Base-by-base conservation (phyloP, 2,797 vertebrate species). In the Sebastes nivosus region DNA sequence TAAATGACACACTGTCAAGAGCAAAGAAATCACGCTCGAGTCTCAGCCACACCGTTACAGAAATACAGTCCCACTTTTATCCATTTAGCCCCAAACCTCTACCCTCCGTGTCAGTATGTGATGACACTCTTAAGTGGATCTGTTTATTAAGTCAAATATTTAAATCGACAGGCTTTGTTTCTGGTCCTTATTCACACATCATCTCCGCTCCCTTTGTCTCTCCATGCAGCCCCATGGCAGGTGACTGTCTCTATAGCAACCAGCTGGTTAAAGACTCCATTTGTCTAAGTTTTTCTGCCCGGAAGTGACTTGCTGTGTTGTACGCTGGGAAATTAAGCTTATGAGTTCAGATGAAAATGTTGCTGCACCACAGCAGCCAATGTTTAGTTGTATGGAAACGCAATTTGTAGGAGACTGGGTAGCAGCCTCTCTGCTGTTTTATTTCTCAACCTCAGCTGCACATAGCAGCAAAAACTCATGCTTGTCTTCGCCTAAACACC, bases 181-280 rank as follows among this genome's bases (percentile, higher is more conserved):
- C 64, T 25, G 25, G 4, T 71, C 36, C 9, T 36, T 22, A 58
- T 24, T n/a, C 36, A 38, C 29, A 14, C 42, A 16, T 52, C 67
- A 68, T 68, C n/a, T 52, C 8, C 4, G 11, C 30, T 32, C 60
- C 11, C 9, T 16, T 8, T 67, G 46, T 4, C 32, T 68, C 12
- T n/a, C 2, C 9, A 5, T 61, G 32, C 25, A 8, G 46, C 72
- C 24, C 12, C 4, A 3, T 13, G 46, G 52, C 72, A 64, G 58
- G 52, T 38, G 57, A 77, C 4, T 61, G 67, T 82, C 63, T 72
- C 80, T 22, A 80, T 81, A 27, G 75, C 79, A 85, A 77, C 72
- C 67, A 58, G 86, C 70, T 42, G 32, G 80, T 72, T 71, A 73
- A 77, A 77, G 27, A 63, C 66, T 67, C 63, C 22, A 86, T 88